Evolutionary conservation across 2,888 invertebrate species (phyloP).

Genomic region (Campoplex nolae): DNA sequence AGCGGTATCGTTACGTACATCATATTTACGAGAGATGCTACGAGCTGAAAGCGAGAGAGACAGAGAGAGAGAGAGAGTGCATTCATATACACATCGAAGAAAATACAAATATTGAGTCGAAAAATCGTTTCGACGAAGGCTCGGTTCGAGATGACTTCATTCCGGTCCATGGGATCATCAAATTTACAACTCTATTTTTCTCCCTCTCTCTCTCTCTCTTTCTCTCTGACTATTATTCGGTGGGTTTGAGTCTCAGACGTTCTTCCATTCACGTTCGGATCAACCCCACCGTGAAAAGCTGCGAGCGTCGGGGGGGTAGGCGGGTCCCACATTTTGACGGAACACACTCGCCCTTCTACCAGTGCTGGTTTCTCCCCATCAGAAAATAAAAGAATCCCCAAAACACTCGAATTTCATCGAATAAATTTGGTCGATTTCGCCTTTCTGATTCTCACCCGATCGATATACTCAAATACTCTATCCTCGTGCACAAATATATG

Average conservation of each 20-base stretch:
- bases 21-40: background rate
- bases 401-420: background rate
- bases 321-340: background rate
- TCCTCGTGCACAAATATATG: background rate
- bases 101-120: background rate
- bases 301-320: slow-evolving; percentile 39
- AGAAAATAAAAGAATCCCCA: background rate
- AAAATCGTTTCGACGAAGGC: slow-evolving; percentile 22
- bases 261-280: slow-evolving; percentile 51
- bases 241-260: background rate
- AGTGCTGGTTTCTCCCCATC: background rate
- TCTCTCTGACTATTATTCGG: background rate
- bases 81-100: background rate
- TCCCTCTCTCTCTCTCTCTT: slow-evolving; percentile 15
- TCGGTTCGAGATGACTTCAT: slow-evolving; percentile 69
- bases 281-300: slow-evolving; percentile 6
- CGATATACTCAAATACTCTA: background rate
- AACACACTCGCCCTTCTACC: background rate
- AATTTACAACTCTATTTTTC: slow-evolving; percentile 60
- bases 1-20: slow-evolving; percentile 37
- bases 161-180: slow-evolving; percentile 65
- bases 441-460: slow-evolving; percentile 4
- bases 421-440: background rate
- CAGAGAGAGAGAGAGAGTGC: background rate
- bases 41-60: background rate